Base-by-base conservation (phyloP, 2,888 invertebrate species). In the Syrphus vitripennis region DNA sequence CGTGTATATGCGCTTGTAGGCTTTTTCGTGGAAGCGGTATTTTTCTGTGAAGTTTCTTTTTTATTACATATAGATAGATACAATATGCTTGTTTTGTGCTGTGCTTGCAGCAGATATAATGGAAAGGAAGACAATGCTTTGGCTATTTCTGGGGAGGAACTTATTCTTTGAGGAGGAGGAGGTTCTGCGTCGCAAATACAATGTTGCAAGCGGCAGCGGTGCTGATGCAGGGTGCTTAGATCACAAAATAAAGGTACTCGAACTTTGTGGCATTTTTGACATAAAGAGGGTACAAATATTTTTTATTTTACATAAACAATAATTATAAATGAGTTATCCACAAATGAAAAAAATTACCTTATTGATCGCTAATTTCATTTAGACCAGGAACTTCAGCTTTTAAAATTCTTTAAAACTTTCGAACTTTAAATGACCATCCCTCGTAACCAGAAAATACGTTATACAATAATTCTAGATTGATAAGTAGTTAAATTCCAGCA, bases 41-140 rank as follows among this genome's bases (percentile, higher is more conserved):
- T 77, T 31, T 48, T 70, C 65, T 86, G 57, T 86, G 86, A 86
- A 82, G 86, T 82, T 75, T 70, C 34, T 70, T 82, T 70, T 82
- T 77, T 74, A 65, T 65, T 70, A 63, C 81, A 63, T n/a, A n/a
- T n/a, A n/a, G n/a, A n/a, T 55, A 81, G 69, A 57, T 61, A 70
- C 69, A 67, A 59, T 50, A 71, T 57, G 55, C 50, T 77, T 48
- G 48, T 34, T 21, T 42, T 42, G 63, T n/a, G 12, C n/a, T 67
- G 26, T 45, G 59, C 9, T 71, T 34, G 42, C 9, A 45, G 34
- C 50, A 70, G 69, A 77, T 77, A 77, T 77, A 81, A 81, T 86
- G 77, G 72, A 74, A 69, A 37, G 48, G 40, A 59, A 67, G 57
- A 79, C 63, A 79, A 83, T 83, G 83, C 80, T 42, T 48, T 26